phyloP scores from a whole-genome alignment of 1,140 invertebrate genomes.

The Polypedilum pembai region DNA sequence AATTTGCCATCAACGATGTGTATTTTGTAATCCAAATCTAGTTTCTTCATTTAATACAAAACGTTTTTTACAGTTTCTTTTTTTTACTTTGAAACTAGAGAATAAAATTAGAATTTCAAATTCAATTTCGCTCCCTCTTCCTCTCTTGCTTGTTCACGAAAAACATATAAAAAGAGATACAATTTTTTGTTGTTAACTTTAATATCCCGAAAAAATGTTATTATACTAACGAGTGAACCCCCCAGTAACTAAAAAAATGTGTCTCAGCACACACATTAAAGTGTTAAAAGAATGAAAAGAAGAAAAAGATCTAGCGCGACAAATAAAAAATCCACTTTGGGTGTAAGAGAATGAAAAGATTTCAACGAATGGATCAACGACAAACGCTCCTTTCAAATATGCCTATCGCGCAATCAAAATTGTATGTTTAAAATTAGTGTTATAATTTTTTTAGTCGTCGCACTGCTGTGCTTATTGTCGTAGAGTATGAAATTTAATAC shows the following conservation, averaged over 20 bases:
- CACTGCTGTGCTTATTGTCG: background rate
- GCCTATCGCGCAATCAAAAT: background rate
- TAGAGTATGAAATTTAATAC: conserved; percentile 8
- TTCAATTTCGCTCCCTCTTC: conserved; percentile 15
- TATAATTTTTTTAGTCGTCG: conserved; percentile 1
- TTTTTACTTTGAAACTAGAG: background rate
- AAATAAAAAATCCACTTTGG: background rate
- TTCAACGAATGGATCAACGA: conserved; percentile 12
- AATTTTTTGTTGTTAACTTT: background rate
- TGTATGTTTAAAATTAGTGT: conserved; percentile 15
- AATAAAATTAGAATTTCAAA: conserved; percentile 28
- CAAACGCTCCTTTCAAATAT: background rate
- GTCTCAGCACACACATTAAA: background rate
- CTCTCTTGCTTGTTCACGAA: conserved; percentile 19
- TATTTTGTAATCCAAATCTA: conserved; percentile 10
- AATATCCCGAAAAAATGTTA: background rate
- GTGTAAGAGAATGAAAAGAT: background rate
- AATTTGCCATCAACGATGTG: conserved; percentile 1
- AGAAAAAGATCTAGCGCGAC: background rate
- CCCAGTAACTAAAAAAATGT: background rate
- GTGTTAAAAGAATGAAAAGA: conserved; percentile 20
- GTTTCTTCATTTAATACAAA: too few relatives aligned
- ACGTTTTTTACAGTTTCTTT: background rate
- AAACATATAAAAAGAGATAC: conserved; percentile 11
- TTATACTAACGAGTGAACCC: background rate